These are phyloP conservation scores for Onychostruthus taczanowskii DNA, from an alignment of 2,113 vertebrate genomes.

Conservation along the genomic window DNA sequence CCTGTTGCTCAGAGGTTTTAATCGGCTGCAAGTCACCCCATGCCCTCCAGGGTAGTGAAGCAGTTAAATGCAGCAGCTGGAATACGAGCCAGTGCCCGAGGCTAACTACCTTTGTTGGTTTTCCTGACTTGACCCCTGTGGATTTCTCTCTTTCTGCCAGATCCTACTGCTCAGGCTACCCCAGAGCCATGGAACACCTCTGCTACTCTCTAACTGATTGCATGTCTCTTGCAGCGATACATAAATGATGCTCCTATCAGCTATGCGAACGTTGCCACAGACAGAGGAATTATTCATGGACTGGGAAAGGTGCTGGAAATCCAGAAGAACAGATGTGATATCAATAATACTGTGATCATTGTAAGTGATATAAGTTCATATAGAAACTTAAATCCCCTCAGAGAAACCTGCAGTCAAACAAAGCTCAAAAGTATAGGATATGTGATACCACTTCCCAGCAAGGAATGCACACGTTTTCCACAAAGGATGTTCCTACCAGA, in stretches of 20 bases:
- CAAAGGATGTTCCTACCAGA: background rate
- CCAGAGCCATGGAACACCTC: background rate
- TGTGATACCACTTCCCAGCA: background rate
- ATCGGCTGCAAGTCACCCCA: background rate
- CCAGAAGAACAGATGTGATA: slow-evolving; percentile 88
- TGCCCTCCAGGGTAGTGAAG: background rate
- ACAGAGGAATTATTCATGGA: slow-evolving; percentile 88
- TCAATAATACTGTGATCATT: background rate
- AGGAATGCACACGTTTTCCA: background rate
- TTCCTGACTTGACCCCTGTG: background rate
- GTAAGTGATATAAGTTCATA: slow-evolving; percentile 59
- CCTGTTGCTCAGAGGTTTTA: background rate
- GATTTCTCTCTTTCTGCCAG: background rate
- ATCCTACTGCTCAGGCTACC: background rate
- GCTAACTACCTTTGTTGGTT: rapidly evolving
- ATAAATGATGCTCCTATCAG: slow-evolving; percentile 84
- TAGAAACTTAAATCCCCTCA: background rate
- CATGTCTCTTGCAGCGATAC: slow-evolving; percentile 75
- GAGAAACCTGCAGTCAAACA: background rate
- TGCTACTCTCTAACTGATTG: background rate
- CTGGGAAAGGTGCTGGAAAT: slow-evolving; percentile 84
- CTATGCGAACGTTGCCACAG: slow-evolving; percentile 79
- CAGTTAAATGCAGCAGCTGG: background rate
- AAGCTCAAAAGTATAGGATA: background rate
- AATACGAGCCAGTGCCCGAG: background rate